A percentile compares a stretch with the other conserved stretches of the same genome.
Evolutionary conservation across 1,140 invertebrate genomes (phyloP).

Genomic region (Drosophila bipectinata): DNA sequence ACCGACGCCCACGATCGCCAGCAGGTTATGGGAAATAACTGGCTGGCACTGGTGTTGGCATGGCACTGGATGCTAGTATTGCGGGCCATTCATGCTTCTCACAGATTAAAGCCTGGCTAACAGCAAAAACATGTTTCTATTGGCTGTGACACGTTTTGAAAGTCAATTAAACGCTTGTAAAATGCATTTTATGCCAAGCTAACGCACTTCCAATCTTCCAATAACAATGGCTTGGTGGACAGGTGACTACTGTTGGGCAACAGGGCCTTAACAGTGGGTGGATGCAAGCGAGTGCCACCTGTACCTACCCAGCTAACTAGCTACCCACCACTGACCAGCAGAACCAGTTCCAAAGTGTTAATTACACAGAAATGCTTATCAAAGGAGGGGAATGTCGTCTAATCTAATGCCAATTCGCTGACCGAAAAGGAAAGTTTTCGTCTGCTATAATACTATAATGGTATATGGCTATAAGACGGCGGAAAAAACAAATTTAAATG

Average conservation of each 20-base stretch:
- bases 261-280: background rate
- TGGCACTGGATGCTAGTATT: background rate
- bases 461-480: background rate
- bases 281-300: slow-evolving; percentile 1
- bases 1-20: slow-evolving; percentile 40
- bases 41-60: slow-evolving; percentile 24
- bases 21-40: slow-evolving; percentile 54
- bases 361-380: slow-evolving; percentile 32
- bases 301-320: background rate
- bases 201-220: slow-evolving; percentile 17
- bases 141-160: slow-evolving; percentile 68
- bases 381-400: slow-evolving; percentile 15
- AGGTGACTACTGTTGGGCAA: too few relatives aligned
- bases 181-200: slow-evolving; percentile 71
- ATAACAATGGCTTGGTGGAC: slow-evolving; percentile 8
- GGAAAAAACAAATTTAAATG: slow-evolving; percentile 20
- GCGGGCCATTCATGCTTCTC: slow-evolving; percentile 60
- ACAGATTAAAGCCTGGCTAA: slow-evolving; percentile 40
- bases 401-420: slow-evolving; percentile 29
- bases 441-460: background rate
- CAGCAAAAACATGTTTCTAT: slow-evolving; percentile 62
- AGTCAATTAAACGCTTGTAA: slow-evolving; percentile 75
- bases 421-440: slow-evolving; percentile 29
- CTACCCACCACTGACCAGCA: background rate
- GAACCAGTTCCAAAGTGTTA: slow-evolving; percentile 39